Evolutionary conservation across 2,113 vertebrate species (phyloP), one percentile per base, ranked within the genome.

Genomic region (Erinaceus europaeus): DNA sequence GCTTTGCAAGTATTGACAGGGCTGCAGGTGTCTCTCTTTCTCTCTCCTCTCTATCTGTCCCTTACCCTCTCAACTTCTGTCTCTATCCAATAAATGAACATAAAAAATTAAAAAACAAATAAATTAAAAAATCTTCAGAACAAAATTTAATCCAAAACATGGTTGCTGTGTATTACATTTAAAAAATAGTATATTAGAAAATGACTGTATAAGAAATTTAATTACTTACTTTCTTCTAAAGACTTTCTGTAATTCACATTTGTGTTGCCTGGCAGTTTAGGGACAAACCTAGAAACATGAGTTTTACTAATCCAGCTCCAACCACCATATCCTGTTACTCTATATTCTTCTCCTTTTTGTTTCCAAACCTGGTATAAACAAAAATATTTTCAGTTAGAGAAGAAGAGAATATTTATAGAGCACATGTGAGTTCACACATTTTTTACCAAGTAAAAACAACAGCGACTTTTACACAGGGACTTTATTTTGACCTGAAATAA

Each of bases 281-380:
- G 97, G 69, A 98, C 88, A 96, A 99, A 99, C 74, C 98, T 98
- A 90, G 98, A 97, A 34, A 99, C 98, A 0, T 99, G 98, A 15
- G 99, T 99, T 96, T 98, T 99, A 95, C 99, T 99, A 95, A 99
- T 98, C 99, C 99, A 99, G 95, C 98, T 98, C 99, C 99, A 99
- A 64, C 99, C 99, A 32, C 99, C 99, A 13, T 99, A 99, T 15
- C 99, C 99, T 0, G 99, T 99, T 86, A 99, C 98, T 83, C 99
- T 98, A 88, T 99, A 99, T 93, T 99, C 99, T 88, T 99, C 99
- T 86, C 99, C 99, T 96, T 99, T 99, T 95, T 99, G 99, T 94
- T 99, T 99, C 99, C 99, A 99, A 93, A 99, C 99, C 99, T 99
- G 81, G 84, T 9, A 0, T 46, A 71, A 68, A 17, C 44, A 59